Conservation (phyloP, 2,797 vertebrate species). For the Bucorvus abyssinicus region DNA sequence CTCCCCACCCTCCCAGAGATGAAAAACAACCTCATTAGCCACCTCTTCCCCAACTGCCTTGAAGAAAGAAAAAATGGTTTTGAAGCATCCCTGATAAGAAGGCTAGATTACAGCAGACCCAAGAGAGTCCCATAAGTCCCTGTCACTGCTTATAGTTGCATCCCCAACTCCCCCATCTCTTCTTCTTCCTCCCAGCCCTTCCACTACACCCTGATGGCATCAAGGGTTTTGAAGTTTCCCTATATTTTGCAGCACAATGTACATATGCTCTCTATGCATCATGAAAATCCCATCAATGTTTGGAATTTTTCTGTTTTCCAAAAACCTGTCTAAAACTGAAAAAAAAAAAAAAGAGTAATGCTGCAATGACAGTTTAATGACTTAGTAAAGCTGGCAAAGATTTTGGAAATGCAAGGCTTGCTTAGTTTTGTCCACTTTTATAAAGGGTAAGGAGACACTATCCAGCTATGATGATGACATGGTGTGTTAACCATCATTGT, state of each 20-base stretch:
- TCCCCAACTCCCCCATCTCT: neutral
- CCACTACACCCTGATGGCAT: neutral
- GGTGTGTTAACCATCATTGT: neutral
- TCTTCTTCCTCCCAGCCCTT: neutral
- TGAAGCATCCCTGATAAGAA: neutral
- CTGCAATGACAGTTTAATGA: neutral
- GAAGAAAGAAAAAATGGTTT: neutral
- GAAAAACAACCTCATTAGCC: neutral
- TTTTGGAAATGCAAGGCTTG: neutral
- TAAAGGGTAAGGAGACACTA: neutral
- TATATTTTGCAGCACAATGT: neutral
- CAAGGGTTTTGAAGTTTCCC: neutral
- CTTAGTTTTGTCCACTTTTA: neutral
- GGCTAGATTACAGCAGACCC: neutral
- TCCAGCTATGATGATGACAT: neutral
- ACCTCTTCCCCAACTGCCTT: neutral
- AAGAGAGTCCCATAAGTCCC: neutral
- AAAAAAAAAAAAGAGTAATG: neutral
- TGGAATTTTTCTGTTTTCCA: neutral
- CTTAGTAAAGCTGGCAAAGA: neutral
- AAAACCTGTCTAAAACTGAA: neutral
- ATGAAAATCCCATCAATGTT: neutral
- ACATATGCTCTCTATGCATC: neutral
- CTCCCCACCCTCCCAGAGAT: neutral
- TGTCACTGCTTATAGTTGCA: neutral